Conservation (phyloP, 2,888 invertebrate species). For the Mamestra brassicae region DNA sequence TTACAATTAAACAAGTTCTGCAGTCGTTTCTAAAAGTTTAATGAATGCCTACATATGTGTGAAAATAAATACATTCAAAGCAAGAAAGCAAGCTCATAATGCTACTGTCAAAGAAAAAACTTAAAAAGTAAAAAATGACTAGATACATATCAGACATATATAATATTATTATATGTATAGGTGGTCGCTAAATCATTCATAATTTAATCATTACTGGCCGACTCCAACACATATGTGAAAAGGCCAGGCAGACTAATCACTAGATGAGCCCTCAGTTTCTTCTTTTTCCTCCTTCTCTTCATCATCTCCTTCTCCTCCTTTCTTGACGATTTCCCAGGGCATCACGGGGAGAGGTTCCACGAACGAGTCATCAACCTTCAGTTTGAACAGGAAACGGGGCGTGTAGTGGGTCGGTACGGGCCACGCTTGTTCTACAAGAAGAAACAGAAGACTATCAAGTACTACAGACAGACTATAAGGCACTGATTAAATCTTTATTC, state of each 20-base stretch:
- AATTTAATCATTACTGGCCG: slow-evolving; percentile 57
- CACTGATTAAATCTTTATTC: background rate
- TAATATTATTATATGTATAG: background rate
- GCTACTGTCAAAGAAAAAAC: background rate
- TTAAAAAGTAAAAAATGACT: slow-evolving; percentile 64
- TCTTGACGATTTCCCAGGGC: slow-evolving; percentile 85
- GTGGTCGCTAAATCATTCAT: background rate
- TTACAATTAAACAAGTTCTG: slow-evolving; percentile 21
- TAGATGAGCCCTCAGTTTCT: slow-evolving; percentile 74
- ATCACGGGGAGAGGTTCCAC: slow-evolving; percentile 87
- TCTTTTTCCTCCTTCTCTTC: slow-evolving; percentile 74
- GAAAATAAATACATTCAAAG: slow-evolving; percentile 17
- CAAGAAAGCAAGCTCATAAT: slow-evolving; percentile 12
- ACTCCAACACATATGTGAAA: too few relatives aligned
- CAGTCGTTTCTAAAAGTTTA: background rate
- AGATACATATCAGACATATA: slow-evolving; percentile 52
- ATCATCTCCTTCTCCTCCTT: slow-evolving; percentile 75
- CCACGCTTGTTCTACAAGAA: slow-evolving; percentile 82
- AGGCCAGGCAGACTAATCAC: slow-evolving; percentile 64
- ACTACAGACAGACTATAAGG: background rate
- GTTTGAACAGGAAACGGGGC: slow-evolving; percentile 82
- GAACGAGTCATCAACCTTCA: slow-evolving; percentile 86
- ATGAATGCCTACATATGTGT: background rate
- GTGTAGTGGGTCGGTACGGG: slow-evolving; percentile 86
- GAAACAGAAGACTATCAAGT: background rate